Evolutionary conservation across 2,888 invertebrate genomes (phyloP).

Genomic region (Entomobrya multifasciata): DNA sequence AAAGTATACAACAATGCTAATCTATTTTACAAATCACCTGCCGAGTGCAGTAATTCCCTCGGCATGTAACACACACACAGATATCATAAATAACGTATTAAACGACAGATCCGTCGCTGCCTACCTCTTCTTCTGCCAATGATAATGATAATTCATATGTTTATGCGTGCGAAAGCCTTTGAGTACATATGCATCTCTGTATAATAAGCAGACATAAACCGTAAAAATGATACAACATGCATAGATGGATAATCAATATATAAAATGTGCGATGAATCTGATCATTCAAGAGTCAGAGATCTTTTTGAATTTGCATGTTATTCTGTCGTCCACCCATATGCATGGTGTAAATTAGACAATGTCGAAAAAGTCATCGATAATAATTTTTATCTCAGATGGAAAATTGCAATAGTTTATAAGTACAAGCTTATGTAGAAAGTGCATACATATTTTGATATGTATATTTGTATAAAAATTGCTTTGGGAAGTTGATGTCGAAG

Average conservation of each 20-base stretch:
- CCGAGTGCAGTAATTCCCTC: slow-evolving; percentile 67
- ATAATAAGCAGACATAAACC: slow-evolving; percentile 7
- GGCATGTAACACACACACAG: slow-evolving; percentile 61
- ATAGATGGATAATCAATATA: slow-evolving; percentile 20
- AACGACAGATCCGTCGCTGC: slow-evolving; percentile 65
- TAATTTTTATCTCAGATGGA: slow-evolving; percentile 29
- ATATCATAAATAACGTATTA: slow-evolving; percentile 69
- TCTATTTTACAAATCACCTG: slow-evolving; percentile 70
- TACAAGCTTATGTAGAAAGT: not conserved
- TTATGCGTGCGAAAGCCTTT: slow-evolving; percentile 46
- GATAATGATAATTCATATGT: slow-evolving; percentile 15
- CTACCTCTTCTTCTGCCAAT: slow-evolving; percentile 40
- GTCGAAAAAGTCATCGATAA: slow-evolving; percentile 34
- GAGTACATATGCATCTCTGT: not conserved
- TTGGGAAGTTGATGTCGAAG: not conserved
- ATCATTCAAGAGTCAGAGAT: too few relatives aligned
- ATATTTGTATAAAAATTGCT: not conserved
- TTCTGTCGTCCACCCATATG: not conserved
- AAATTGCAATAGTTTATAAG: slow-evolving; percentile 38
- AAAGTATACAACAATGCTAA: slow-evolving; percentile 58
- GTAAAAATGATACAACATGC: slow-evolving; percentile 4
- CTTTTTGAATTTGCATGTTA: slow-evolving; percentile 1
- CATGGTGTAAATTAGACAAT: not conserved
- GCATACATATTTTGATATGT: not conserved
- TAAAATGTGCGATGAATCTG: slow-evolving; percentile 8